A percentile compares a stretch with the other conserved stretches of the same genome.
Evolutionary conservation across 2,888 invertebrate genomes (phyloP).

Genomic region (Troides aeacus): DNA sequence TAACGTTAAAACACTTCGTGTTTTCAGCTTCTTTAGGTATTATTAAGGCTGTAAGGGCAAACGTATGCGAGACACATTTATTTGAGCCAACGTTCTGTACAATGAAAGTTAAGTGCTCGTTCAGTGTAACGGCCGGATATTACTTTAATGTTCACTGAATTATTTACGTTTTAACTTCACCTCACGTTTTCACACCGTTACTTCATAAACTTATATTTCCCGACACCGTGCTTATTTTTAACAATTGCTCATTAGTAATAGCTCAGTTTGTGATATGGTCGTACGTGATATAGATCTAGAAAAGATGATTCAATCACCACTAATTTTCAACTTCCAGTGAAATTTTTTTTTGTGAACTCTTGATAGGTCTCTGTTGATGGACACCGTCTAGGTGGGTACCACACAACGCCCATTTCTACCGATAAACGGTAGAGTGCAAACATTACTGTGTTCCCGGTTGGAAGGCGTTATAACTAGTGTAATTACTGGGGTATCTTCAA

Average conservation of each 20-base stretch:
- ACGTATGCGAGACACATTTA: slow-evolving; percentile 12
- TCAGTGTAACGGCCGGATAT: slow-evolving; percentile 10
- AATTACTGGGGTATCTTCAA: too few species aligned
- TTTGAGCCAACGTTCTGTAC: slow-evolving; percentile 4
- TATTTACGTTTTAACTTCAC: slow-evolving; percentile 13
- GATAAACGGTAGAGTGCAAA: too few species aligned
- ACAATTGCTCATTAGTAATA: background rate
- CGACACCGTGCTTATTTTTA: background rate
- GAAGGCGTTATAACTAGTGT: too few species aligned
- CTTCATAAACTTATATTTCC: background rate
- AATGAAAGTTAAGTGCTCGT: slow-evolving; percentile 17
- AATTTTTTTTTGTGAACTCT: too few species aligned
- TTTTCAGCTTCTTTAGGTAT: background rate
- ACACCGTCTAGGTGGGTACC: too few species aligned
- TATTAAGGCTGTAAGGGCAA: slow-evolving; percentile 3
- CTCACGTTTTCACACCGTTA: slow-evolving; percentile 1
- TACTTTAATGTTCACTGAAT: slow-evolving; percentile 13
- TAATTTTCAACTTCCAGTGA: too few species aligned
- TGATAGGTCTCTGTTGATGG: too few species aligned
- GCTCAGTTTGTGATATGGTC: too few species aligned
- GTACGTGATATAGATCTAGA: too few species aligned
- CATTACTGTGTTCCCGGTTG: too few species aligned
- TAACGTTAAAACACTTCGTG: slow-evolving; percentile 11
- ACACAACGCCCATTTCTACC: too few species aligned
- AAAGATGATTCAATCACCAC: too few species aligned